phyloP scores from a whole-genome alignment of 2,113 vertebrate genomes.

The Trichomycterus rosablanca region DNA sequence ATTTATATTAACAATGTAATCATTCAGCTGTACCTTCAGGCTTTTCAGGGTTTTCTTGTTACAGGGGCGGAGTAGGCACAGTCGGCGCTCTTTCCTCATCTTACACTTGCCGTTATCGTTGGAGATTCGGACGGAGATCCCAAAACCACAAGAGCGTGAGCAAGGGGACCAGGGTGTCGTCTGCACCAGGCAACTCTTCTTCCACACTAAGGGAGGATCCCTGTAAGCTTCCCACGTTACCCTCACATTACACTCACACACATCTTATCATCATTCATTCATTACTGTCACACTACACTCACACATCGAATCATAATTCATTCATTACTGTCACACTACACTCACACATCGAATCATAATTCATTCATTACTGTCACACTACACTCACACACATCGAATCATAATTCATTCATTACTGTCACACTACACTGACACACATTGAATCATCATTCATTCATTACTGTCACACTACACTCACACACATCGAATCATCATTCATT shows the following conservation, averaged over 20 bases:
- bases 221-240: constrained; percentile 83
- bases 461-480: constrained; percentile 51
- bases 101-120: constrained; percentile 87
- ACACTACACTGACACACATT: too few relatives aligned
- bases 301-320: too few relatives aligned
- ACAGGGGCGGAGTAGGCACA: constrained; percentile 88
- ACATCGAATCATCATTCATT: not conserved
- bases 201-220: constrained; percentile 83
- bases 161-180: constrained; percentile 89
- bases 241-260: constrained; percentile 52
- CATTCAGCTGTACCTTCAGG: constrained; percentile 73
- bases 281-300: too few relatives aligned
- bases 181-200: constrained; percentile 88
- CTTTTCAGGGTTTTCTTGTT: constrained; percentile 61
- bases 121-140: constrained; percentile 85
- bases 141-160: constrained; percentile 86
- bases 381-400: too few relatives aligned
- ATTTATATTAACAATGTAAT: not conserved
- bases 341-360: too few relatives aligned
- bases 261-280: not conserved
- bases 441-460: too few relatives aligned
- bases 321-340: too few relatives aligned
- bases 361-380: too few relatives aligned
- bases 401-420: too few relatives aligned
- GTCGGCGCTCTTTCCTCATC: constrained; percentile 82